Evolutionary conservation across 2,797 vertebrate species (phyloP), one percentile per base, ranked within the genome.

Genomic region (Leptodactylus fallax): DNA sequence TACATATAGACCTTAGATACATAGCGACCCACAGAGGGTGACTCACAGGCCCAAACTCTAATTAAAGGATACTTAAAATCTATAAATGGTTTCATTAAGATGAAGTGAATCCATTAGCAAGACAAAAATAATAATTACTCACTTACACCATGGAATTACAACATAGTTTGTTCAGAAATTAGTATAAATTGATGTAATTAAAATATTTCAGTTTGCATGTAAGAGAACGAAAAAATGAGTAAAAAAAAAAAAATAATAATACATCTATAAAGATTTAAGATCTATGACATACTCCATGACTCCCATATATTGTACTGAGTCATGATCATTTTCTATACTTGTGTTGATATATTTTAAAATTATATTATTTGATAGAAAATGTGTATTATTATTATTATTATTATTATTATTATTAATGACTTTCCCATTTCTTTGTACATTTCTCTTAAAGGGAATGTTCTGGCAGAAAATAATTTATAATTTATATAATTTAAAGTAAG

Each of bases 61-160:
- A 79, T 79, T 79, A 78, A 56, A 25, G 4, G 76, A 16, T 16
- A 78, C 55, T 78, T 25, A 79, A 36, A 27, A 7, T 56, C 77
- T 61, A 61, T 47, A 63, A 80, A 61, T n/a, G 19, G 10, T 14
- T 79, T n/a, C 36, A 80, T 61, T 5, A 45, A 61, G 61, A 60
- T 16, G 9, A 1, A 10, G 25, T 19, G 3, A 56, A 36, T 21
- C 9, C 36, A 56, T 56, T 56, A 58, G 45, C 56, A 45, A 16
- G 17, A 80, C 23, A 78, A 25, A 79, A 21, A n/a, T n/a, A 80
- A 45, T 80, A 80, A 61, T 80, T 80, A 80, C n/a, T 11, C 11
- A 16, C 13, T 53, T 77, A 77, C n/a, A 79, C 7, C 2, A 6
- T 10, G 12, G 16, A 19, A 61, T 61, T 45, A 61, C 27, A 80